phyloP scores from a whole-genome alignment of 2,797 vertebrate genomes.

The Balearica regulorum region DNA sequence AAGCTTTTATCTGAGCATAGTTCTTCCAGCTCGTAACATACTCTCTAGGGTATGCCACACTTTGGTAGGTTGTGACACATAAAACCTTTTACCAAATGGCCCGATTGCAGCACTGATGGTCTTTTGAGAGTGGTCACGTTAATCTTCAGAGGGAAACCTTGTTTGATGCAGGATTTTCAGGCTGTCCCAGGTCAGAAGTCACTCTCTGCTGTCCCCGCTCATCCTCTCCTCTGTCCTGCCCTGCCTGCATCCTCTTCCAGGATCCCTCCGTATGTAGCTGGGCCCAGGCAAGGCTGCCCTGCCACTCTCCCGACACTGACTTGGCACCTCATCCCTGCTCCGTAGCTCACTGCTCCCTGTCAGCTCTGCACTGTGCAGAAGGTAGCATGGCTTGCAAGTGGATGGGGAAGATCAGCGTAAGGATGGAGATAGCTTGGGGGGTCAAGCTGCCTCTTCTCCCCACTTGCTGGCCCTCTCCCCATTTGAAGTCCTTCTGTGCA shows the following conservation, averaged over 20 bases:
- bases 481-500: not conserved
- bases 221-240: not conserved
- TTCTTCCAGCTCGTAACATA: not conserved
- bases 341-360: not conserved
- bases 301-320: fast-evolving
- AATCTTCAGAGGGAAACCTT: not conserved
- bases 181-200: not conserved
- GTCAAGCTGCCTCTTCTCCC: not conserved
- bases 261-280: not conserved
- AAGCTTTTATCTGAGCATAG: not conserved
- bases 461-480: not conserved
- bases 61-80: not conserved
- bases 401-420: not conserved
- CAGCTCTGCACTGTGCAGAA: not conserved
- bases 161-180: not conserved
- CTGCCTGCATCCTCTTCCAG: not conserved
- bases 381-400: not conserved
- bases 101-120: not conserved
- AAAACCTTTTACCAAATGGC: not conserved
- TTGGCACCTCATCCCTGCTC: not conserved
- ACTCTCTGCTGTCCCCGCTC: not conserved
- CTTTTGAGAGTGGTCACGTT: not conserved
- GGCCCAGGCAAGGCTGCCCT: not conserved
- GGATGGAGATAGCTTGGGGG: not conserved
- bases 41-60: not conserved